Evolutionary conservation across 2,888 invertebrate species (phyloP).

Genomic region (Slavum lentiscoides): DNA sequence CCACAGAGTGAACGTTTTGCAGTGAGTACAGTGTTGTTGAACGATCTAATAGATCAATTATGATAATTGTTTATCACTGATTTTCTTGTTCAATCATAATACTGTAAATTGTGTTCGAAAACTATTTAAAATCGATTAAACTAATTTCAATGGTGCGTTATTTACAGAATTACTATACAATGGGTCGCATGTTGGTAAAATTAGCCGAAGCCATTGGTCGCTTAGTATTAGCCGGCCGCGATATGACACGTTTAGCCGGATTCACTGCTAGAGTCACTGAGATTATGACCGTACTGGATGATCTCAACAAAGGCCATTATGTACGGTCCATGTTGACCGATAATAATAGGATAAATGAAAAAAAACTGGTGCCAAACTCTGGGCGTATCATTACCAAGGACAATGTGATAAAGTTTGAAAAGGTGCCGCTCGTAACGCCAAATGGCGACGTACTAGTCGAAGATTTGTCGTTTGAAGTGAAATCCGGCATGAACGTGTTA

Average conservation of each 20-base stretch:
- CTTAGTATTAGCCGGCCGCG: constrained; percentile 90
- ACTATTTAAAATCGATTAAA: background rate
- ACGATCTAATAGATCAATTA: background rate
- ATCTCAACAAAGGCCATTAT: constrained; percentile 78
- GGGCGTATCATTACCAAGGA: constrained; percentile 83
- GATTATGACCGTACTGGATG: constrained; percentile 79
- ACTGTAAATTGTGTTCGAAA: background rate
- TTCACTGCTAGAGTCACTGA: constrained; percentile 93
- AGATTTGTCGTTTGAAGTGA: constrained; percentile 87
- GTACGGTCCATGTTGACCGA: constrained; percentile 69
- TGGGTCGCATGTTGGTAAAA: constrained; percentile 93
- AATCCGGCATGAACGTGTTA: constrained; percentile 94
- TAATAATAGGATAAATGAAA: constrained; percentile 59
- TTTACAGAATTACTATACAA: constrained; percentile 86
- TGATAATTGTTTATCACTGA: too few species aligned
- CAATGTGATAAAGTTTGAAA: constrained; percentile 86
- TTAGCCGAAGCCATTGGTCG: constrained; percentile 97
- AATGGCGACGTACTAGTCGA: constrained; percentile 93
- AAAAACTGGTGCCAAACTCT: constrained; percentile 68
- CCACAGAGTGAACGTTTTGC: constrained; percentile 79
- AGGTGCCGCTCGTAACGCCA: constrained; percentile 94
- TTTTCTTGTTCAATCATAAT: too few species aligned
- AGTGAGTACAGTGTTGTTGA: constrained; percentile 61
- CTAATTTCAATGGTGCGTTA: background rate
- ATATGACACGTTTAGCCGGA: constrained; percentile 90